Conservation (phyloP, 2,888 invertebrate genomes). For the Metopia argyrocephala region DNA sequence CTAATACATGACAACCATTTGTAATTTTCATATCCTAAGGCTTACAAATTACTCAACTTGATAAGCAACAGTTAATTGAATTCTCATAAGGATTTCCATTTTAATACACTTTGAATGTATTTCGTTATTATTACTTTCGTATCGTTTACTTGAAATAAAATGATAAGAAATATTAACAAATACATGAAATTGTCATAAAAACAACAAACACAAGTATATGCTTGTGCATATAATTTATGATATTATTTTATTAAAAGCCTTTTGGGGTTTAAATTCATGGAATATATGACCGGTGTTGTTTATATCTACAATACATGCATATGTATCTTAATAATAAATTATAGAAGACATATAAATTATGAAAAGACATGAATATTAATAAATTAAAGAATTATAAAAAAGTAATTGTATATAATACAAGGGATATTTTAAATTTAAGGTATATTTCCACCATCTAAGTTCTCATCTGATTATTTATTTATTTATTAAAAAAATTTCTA, state of each 20-base stretch:
- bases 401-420: too few species aligned
- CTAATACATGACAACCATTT: neutral
- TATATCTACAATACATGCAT: too few species aligned
- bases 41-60: neutral
- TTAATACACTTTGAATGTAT: neutral
- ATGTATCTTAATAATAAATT: too few species aligned
- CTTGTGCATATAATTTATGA: neutral
- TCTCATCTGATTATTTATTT: too few species aligned
- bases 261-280: neutral
- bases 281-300: too few species aligned
- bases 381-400: too few species aligned
- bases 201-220: neutral
- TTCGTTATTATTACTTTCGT: neutral
- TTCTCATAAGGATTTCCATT: neutral
- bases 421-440: too few species aligned
- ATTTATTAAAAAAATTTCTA: too few species aligned
- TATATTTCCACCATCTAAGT: too few species aligned
- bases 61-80: neutral
- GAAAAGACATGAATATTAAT: too few species aligned
- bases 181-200: neutral
- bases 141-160: neutral
- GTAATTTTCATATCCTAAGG: neutral
- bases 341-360: too few species aligned
- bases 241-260: neutral
- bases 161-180: neutral